A percentile compares a stretch with the other conserved stretches of the same genome.
Evolutionary conservation across 2,888 invertebrate genomes (phyloP).

Genomic region (Nesidiocoris tenuis): DNA sequence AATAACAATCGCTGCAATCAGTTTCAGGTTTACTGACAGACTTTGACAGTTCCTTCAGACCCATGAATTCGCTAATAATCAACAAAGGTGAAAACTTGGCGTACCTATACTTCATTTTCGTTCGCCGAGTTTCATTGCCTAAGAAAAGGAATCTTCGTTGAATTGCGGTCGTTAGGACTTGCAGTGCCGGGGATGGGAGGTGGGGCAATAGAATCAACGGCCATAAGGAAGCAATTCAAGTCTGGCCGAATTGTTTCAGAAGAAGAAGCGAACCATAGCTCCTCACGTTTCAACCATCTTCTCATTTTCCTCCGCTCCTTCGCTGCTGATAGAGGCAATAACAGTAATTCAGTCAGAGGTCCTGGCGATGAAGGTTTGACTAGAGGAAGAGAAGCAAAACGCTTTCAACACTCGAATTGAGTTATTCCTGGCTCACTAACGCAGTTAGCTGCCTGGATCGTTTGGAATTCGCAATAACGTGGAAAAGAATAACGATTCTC

Average conservation of each 20-base stretch:
- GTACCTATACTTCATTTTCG: too few relatives aligned
- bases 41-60: too few relatives aligned
- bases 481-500: neutral
- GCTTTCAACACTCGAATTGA: neutral
- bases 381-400: neutral
- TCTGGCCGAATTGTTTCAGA: neutral
- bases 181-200: neutral
- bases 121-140: neutral
- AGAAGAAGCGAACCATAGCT: neutral
- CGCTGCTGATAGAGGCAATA: neutral
- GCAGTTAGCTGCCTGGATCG: neutral
- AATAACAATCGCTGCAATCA: too few relatives aligned
- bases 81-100: neutral
- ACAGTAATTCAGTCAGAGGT: neutral
- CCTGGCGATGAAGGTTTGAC: neutral
- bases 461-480: neutral
- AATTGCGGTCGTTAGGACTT: neutral
- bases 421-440: neutral
- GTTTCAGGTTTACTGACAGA: too few relatives aligned
- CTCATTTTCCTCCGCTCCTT: neutral
- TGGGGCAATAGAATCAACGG: neutral
- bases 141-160: neutral
- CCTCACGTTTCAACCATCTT: neutral
- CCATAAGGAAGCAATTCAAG: neutral
- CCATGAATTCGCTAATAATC: too few relatives aligned